Percentiles rank a stretch among this genome's conserved stretches.
Evolutionary conservation across 1,140 invertebrate genomes (phyloP).

Genomic region (Drosophila persimilis): DNA sequence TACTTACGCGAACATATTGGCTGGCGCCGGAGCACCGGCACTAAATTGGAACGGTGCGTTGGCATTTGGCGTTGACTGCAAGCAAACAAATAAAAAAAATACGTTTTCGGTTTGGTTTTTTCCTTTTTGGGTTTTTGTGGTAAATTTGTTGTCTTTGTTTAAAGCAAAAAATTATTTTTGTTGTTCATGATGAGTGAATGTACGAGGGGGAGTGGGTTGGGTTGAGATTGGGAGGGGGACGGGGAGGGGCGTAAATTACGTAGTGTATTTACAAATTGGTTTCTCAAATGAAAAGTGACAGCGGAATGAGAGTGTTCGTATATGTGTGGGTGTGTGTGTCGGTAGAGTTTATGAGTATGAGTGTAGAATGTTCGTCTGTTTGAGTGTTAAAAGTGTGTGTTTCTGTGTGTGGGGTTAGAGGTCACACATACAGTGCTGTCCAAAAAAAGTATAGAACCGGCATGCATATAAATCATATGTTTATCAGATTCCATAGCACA

Average conservation of each 20-base stretch:
- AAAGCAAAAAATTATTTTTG: conserved; percentile 15
- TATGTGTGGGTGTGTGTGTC: background rate
- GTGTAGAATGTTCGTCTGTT: background rate
- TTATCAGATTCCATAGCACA: no score
- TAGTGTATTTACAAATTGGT: conserved; percentile 12
- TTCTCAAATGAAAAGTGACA: background rate
- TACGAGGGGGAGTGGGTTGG: conserved; percentile 9
- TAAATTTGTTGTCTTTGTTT: conserved; percentile 25
- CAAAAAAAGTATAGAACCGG: conserved; percentile 5
- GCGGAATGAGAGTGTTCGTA: background rate
- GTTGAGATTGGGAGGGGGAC: background rate
- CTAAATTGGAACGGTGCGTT: conserved; percentile 71
- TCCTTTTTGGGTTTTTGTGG: conserved; percentile 49
- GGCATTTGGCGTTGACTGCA: conserved; percentile 66
- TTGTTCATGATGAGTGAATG: conserved; percentile 18
- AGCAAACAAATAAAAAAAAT: conserved; percentile 44
- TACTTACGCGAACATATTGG: conserved; percentile 79
- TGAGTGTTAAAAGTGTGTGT: background rate
- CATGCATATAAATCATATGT: conserved; percentile 1
- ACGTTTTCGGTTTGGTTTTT: no score
- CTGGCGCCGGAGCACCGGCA: conserved; percentile 55
- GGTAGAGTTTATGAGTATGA: background rate
- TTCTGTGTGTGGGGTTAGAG: conserved; percentile 3
- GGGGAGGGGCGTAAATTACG: background rate
- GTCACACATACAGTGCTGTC: conserved; percentile 6